These are phyloP conservation scores for Polydrusus tereticollis DNA, from an alignment of 2,888 invertebrate species.

Conservation along the genomic window DNA sequence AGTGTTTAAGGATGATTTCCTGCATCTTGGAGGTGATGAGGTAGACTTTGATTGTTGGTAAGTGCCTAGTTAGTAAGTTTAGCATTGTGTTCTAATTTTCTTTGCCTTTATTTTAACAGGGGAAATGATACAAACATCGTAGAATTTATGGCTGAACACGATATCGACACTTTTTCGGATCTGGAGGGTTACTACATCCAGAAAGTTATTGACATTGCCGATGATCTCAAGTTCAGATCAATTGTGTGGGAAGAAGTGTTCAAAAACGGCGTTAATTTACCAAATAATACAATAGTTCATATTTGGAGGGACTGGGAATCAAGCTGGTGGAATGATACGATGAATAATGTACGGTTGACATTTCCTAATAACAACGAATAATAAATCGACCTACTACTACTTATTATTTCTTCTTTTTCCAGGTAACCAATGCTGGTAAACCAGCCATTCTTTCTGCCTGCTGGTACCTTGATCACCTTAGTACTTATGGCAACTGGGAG, in stretches of 20 bases:
- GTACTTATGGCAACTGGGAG: slow-evolving; percentile 76
- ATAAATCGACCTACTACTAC: neutral
- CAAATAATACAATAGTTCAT: slow-evolving; percentile 80
- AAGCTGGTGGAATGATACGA: slow-evolving; percentile 37
- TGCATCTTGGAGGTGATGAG: slow-evolving; percentile 96
- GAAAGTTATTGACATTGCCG: slow-evolving; percentile 70
- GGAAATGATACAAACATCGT: slow-evolving; percentile 75
- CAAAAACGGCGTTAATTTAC: slow-evolving; percentile 76
- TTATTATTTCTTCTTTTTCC: neutral
- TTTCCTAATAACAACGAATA: too few relatives aligned
- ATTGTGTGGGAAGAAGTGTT: slow-evolving; percentile 93
- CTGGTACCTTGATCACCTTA: slow-evolving; percentile 89
- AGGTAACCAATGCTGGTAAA: slow-evolving; percentile 75
- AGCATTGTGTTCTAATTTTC: neutral
- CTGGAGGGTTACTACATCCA: slow-evolving; percentile 81
- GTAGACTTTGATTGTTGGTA: slow-evolving; percentile 88
- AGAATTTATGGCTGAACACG: slow-evolving; percentile 72
- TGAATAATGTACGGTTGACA: slow-evolving; percentile 41
- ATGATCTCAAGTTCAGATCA: slow-evolving; percentile 68
- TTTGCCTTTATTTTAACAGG: slow-evolving; percentile 66
- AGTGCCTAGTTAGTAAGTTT: slow-evolving; percentile 56
- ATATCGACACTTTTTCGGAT: slow-evolving; percentile 69
- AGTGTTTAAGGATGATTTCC: slow-evolving; percentile 83
- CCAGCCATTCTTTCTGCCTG: slow-evolving; percentile 82
- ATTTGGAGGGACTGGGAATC: slow-evolving; percentile 75